Evolutionary conservation across 2,113 vertebrate species (phyloP), one percentile per base, ranked within the genome.

Genomic region (Callorhinus ursinus): DNA sequence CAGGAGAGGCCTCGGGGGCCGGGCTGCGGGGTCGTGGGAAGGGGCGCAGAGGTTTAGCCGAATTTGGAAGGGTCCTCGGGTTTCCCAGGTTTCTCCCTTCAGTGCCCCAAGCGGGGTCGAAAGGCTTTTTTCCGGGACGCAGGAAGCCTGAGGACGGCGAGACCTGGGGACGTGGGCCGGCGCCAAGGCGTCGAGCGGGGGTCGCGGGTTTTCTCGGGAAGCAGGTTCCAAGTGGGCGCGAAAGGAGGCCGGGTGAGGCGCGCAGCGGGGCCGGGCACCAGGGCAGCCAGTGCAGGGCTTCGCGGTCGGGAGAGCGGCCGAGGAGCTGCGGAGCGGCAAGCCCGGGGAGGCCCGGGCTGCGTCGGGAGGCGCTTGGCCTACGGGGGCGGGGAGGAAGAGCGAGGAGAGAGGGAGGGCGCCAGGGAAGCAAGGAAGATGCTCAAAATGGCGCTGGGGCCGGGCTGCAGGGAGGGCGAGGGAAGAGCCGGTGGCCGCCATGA

Each of bases 401-500:
- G 57, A 31, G 61, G 28, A n/a, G 65, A 11, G 61, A 19, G 4
- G 26, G n/a, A 31, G 63, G 39, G 72, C 65, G 33, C 31, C 36
- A 0, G 36, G 74, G 65, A 51, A 65, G 81, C 80, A 0, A 9
- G 53, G 85, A 76, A 65, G 88, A 16, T 61, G 91, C 97, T 98
- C 98, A 99, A 99, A 99, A 99, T 99, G 99, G 99, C 99, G 99
- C 99, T 98, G 98, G 89, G 93, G 98, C 96, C 95, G 39, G 96
- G 80, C 94, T 59, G 55, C 88, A 13, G 84, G 93, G 77, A 93
- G 92, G 51, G 55, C 49, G 28, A 16, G 42, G 53, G 55, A 9
- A 22, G 79, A 72, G 22, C 0, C 0, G 2, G 65, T 12, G 94
- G 98, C 97, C 36, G 98, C 98, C 98, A 92, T 96, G 96, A 89